phyloP scores from a whole-genome alignment of 2,797 vertebrate genomes.

The Caiman crocodilus region DNA sequence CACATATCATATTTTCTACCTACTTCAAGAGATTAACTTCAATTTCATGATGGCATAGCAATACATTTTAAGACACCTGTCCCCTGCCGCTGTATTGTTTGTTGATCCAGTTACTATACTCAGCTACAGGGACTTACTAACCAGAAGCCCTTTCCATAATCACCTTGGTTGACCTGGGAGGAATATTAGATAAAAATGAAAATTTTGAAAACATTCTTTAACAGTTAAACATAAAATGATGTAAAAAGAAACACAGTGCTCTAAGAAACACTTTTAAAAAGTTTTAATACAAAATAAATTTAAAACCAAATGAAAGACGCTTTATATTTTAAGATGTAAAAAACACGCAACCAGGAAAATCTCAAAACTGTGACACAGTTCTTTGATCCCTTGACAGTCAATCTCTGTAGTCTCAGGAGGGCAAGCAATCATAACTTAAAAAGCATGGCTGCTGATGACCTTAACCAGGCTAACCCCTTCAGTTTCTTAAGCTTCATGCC shows the following conservation, averaged over 20 bases:
- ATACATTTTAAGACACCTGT: conserved; percentile 47
- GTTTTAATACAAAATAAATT: conserved; percentile 52
- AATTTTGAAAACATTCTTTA: conserved; percentile 22
- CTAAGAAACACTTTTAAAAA: conserved; percentile 55
- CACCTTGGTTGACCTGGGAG: conserved; percentile 35
- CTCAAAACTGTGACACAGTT: conserved; percentile 46
- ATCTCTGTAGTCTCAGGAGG: conserved; percentile 33
- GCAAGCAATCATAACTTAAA: conserved; percentile 54
- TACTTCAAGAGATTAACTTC: conserved; percentile 41
- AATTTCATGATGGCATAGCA: conserved; percentile 43
- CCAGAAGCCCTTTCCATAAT: conserved; percentile 24
- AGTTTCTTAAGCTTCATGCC: conserved; percentile 20
- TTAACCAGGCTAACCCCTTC: conserved; percentile 24
- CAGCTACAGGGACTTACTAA: conserved; percentile 47
- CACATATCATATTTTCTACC: conserved; percentile 36
- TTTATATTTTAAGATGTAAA: conserved; percentile 44
- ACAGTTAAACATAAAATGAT: conserved; percentile 39
- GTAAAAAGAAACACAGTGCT: conserved; percentile 12
- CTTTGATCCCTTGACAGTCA: conserved; percentile 62
- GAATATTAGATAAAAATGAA: conserved; percentile 52
- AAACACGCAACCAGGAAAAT: conserved; percentile 51
- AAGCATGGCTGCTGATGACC: not conserved
- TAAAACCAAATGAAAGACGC: conserved; percentile 43
- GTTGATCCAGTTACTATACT: conserved; percentile 26
- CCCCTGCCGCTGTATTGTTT: conserved; percentile 62